Evolutionary conservation across 2,888 invertebrate genomes (phyloP), one percentile per base, ranked within the genome.

Genomic region (Drosophila incognita): DNA sequence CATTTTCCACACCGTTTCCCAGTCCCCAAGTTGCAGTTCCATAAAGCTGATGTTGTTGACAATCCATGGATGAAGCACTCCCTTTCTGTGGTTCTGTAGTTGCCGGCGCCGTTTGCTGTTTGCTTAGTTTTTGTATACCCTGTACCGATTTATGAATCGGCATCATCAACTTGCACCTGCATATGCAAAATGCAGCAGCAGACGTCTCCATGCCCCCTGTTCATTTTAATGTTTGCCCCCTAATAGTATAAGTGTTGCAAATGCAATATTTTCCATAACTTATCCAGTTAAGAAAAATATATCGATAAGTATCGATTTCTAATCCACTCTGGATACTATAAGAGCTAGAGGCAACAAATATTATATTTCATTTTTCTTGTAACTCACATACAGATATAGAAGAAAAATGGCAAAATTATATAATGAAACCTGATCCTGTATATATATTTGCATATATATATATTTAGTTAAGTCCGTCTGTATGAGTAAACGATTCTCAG

Each of bases 1-100:
- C 77, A 75, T 83, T 87, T 83, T 83, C 76, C 87, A 79, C 74
- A 60, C 72, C 54, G 62, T 70, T 80, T 49, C 13, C 58, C 51
- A n/a, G 27, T 15, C 46, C 8, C 46, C 54, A 54, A 29, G n/a
- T 54, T 42, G 24, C 58, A 18, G 27, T 21, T 52, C 59, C 65
- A 64, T 51, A 54, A 54, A 42, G 59, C 57, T 60, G 69, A 70
- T 49, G 54, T 76, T 76, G 79, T 81, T 76, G 81, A 76, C 81
- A 81, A 81, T 81, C 74, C 76, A 68, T 62, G 62, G 64, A 59
- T 76, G 72, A 71, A 59, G 65, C 58, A 61, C 51, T 69, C 76
- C 72, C 62, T 72, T 66, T 36, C 65, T 63, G 52, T 40, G 35
- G 53, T 66, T 40, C 65, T 63, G 52, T 40, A 42, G 57, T 48